Conservation (phyloP, 2,797 vertebrate genomes). For the Phrynocephalus vlangalii region DNA sequence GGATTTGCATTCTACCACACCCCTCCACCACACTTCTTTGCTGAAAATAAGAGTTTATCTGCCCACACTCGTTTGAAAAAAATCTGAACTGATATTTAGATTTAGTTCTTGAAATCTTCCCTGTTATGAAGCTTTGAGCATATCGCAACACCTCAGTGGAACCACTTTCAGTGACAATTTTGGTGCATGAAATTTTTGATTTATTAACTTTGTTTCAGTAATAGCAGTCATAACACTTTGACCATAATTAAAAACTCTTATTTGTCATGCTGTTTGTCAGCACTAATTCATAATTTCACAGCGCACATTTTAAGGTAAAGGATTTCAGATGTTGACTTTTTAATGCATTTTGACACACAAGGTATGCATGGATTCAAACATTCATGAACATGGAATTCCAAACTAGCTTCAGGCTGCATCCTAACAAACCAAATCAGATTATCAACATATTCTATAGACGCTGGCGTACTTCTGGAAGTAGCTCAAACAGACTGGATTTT, state of each 20-base stretch:
- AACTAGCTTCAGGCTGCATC: neutral
- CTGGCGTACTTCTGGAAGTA: neutral
- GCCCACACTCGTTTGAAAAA: neutral
- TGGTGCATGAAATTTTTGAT: neutral
- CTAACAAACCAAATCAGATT: neutral
- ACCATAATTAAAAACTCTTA: neutral
- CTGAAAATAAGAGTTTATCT: neutral
- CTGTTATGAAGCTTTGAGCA: neutral
- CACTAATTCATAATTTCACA: neutral
- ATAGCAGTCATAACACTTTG: neutral
- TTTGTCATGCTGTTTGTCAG: neutral
- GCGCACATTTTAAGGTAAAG: neutral
- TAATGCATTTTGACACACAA: neutral
- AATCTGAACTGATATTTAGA: constrained; percentile 1
- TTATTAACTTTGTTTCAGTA: constrained; percentile 7
- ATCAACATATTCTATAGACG: neutral
- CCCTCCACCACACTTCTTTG: neutral
- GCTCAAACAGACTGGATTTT: neutral
- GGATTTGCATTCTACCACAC: no score
- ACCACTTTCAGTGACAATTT: neutral
- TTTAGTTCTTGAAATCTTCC: neutral
- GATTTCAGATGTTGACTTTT: neutral
- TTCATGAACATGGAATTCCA: neutral
- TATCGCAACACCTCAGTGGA: neutral
- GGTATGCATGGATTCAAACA: constrained; percentile 2